A percentile compares a stretch with the other conserved stretches of the same genome.
phyloP scores from a whole-genome alignment of 2,797 vertebrate genomes.

The Danio choprae region DNA sequence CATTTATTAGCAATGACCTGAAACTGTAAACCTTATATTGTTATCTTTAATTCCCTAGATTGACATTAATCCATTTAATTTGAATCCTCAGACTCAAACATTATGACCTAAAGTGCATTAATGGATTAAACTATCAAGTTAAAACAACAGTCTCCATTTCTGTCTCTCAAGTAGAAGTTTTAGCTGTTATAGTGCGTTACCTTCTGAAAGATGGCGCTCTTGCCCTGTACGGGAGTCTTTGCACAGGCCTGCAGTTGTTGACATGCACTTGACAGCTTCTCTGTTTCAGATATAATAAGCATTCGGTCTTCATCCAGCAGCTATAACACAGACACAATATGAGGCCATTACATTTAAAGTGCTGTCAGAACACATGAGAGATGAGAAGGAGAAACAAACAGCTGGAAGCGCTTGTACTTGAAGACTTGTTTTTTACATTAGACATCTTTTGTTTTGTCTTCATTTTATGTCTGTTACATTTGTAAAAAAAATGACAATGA shows the following conservation, averaged over 20 bases:
- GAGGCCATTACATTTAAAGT: conserved; percentile 5
- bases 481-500: background rate
- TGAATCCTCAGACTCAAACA: background rate
- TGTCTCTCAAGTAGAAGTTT: background rate
- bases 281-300: conserved; percentile 86
- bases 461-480: background rate
- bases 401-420: background rate
- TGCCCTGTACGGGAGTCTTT: conserved; percentile 88
- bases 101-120: conserved; percentile 3
- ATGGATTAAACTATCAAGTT: background rate
- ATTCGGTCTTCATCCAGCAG: conserved; percentile 87
- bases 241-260: conserved; percentile 90
- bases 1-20: conserved; percentile 16
- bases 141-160: background rate
- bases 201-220: conserved; percentile 93
- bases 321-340: conserved; percentile 71
- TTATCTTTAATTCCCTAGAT: background rate
- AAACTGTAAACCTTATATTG: background rate
- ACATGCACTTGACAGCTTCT: conserved; percentile 87
- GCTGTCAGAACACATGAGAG: conserved; percentile 13
- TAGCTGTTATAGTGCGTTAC: conserved; percentile 69
- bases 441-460: background rate
- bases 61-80: background rate
- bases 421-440: background rate
- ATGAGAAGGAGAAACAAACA: background rate